Percentiles rank a stretch among this genome's conserved stretches.
These are phyloP conservation scores for Stictonetta naevosa DNA, from an alignment of 2,113 vertebrate species.

Conservation along the genomic window DNA sequence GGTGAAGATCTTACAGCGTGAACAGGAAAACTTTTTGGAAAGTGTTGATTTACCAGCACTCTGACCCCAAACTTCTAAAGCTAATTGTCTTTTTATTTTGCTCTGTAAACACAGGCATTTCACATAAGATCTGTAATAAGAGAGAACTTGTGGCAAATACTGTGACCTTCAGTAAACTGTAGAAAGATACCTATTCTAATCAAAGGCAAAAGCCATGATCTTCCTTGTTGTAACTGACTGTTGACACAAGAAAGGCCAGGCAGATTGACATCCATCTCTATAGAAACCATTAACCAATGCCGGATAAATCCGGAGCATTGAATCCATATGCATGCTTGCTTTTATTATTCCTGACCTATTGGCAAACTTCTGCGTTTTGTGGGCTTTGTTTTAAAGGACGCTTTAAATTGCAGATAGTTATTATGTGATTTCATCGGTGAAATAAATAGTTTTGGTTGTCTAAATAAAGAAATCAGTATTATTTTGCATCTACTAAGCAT, in stretches of 20 bases:
- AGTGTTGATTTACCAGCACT: slow-evolving; percentile 27
- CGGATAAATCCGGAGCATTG: slow-evolving; percentile 81
- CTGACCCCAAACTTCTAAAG: slow-evolving; percentile 51
- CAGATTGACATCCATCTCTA: slow-evolving; percentile 87
- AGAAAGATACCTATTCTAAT: slow-evolving; percentile 84
- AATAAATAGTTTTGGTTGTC: slow-evolving; percentile 82
- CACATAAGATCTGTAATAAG: slow-evolving; percentile 78
- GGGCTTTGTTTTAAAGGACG: slow-evolving; percentile 82
- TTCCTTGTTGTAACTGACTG: slow-evolving; percentile 84
- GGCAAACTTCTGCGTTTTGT: slow-evolving; percentile 80
- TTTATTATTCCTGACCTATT: slow-evolving; percentile 82
- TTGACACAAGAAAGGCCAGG: slow-evolving; percentile 89
- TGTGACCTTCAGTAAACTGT: slow-evolving; percentile 87
- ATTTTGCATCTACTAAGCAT: slow-evolving; percentile 84
- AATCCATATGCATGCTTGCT: slow-evolving; percentile 85
- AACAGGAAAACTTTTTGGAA: slow-evolving; percentile 47
- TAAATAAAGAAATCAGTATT: slow-evolving; percentile 83
- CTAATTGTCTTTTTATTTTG: slow-evolving; percentile 72
- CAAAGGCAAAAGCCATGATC: slow-evolving; percentile 85
- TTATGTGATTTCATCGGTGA: slow-evolving; percentile 79
- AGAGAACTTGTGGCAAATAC: slow-evolving; percentile 77
- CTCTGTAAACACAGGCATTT: slow-evolving; percentile 67
- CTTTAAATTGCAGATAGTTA: slow-evolving; percentile 79
- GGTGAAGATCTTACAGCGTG: slow-evolving; percentile 12
- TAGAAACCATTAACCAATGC: slow-evolving; percentile 84